phyloP scores from a whole-genome alignment of 2,113 vertebrate genomes.

The Ophiodon elongatus region DNA sequence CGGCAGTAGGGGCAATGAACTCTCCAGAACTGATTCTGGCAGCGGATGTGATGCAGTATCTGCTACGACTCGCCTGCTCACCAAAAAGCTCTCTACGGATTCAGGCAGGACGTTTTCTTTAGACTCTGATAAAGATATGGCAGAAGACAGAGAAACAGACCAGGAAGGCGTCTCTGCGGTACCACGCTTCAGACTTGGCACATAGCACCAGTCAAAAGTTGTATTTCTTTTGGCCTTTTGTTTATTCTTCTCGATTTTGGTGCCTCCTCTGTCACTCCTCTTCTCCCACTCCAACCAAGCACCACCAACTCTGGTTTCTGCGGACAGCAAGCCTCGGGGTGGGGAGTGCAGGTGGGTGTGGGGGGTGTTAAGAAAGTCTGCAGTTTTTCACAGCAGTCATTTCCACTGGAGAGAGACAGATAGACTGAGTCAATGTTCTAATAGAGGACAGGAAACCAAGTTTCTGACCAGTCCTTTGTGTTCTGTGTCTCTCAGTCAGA shows the following conservation, averaged over 20 bases:
- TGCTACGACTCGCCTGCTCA: constrained; percentile 35
- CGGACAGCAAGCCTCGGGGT: constrained; percentile 44
- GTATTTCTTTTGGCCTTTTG: constrained; percentile 29
- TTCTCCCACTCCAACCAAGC: constrained; percentile 36
- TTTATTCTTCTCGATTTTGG: constrained; percentile 58
- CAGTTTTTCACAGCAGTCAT: constrained; percentile 70
- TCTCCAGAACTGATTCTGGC: constrained; percentile 53
- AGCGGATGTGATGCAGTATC: constrained; percentile 34
- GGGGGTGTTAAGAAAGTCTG: constrained; percentile 50
- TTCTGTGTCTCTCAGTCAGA: constrained; percentile 54
- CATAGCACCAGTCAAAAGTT: constrained; percentile 72
- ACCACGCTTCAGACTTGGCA: constrained; percentile 72
- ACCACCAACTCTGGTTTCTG: constrained; percentile 54
- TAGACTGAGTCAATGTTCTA: constrained; percentile 45
- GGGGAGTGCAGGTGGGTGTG: constrained; percentile 10
- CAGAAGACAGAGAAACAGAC: constrained; percentile 71
- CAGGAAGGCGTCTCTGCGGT: constrained; percentile 58
- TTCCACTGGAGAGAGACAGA: constrained; percentile 77
- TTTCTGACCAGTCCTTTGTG: constrained; percentile 49
- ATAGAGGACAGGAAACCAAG: constrained; percentile 41
- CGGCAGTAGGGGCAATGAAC: constrained; percentile 21
- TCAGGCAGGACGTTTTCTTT: constrained; percentile 76
- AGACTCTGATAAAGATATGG: constrained; percentile 70
- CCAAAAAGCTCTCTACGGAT: constrained; percentile 47
- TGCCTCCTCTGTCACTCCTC: constrained; percentile 63